Evolutionary conservation across 2,888 invertebrate species (phyloP).

Genomic region (Acleris laterana): DNA sequence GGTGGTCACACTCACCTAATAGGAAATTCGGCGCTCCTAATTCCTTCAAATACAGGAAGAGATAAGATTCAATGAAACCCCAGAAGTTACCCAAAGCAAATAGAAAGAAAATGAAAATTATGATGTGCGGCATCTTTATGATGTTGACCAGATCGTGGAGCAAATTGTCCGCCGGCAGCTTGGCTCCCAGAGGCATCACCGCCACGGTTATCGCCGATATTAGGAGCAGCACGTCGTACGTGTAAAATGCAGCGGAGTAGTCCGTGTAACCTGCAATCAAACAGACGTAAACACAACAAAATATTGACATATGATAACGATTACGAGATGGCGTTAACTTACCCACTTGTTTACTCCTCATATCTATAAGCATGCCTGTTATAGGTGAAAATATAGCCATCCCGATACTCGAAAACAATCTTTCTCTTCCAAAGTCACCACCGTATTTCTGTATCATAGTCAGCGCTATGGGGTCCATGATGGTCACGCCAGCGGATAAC

Average conservation of each 20-base stretch:
- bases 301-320: conserved; percentile 77
- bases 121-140: conserved; percentile 91
- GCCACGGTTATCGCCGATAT: conserved; percentile 90
- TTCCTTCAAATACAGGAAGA: conserved; percentile 93
- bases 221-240: conserved; percentile 89
- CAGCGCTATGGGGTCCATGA: conserved; percentile 94
- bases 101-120: conserved; percentile 91
- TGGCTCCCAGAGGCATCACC: conserved; percentile 91
- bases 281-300: conserved; percentile 60
- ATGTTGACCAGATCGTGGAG: conserved; percentile 90
- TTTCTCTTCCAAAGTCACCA: conserved; percentile 92
- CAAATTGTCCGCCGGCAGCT: conserved; percentile 91
- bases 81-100: conserved; percentile 93
- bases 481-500: conserved; percentile 93
- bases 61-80: conserved; percentile 95
- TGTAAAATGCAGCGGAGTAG: conserved; percentile 94
- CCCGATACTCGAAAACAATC: conserved; percentile 91
- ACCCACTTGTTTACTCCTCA: conserved; percentile 85
- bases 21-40: conserved; percentile 92
- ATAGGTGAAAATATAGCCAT: conserved; percentile 93
- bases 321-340: conserved; percentile 64
- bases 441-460: conserved; percentile 93
- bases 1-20: conserved; percentile 83
- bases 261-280: conserved; percentile 89
- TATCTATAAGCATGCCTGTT: conserved; percentile 91